Evolutionary conservation across 2,888 invertebrate genomes (phyloP).

Genomic region (Rhaphigaster nebulosa): DNA sequence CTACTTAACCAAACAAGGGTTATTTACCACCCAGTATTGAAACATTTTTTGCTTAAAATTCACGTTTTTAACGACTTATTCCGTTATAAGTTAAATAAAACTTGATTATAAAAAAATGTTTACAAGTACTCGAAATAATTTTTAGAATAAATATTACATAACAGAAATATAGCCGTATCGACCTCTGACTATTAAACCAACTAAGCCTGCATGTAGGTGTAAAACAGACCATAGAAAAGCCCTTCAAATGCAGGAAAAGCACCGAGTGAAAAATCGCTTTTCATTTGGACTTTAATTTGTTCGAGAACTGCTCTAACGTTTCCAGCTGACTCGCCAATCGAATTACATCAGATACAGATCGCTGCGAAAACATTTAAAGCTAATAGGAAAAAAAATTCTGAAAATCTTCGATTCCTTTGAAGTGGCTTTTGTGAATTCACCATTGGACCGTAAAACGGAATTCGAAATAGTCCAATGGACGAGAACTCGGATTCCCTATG

Average conservation of each 20-base stretch:
- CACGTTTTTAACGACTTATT: too few relatives aligned
- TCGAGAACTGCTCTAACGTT: neutral
- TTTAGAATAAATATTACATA: too few relatives aligned
- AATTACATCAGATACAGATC: slow-evolving; percentile 8
- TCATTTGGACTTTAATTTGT: neutral
- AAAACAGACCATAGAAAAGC: neutral
- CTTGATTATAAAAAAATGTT: too few relatives aligned
- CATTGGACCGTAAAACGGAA: neutral
- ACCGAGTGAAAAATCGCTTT: neutral
- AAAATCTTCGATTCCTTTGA: neutral
- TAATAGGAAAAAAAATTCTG: neutral
- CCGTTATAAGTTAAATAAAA: too few relatives aligned
- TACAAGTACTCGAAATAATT: too few relatives aligned
- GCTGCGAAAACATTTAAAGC: neutral
- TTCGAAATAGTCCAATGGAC: neutral
- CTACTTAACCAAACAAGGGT: too few relatives aligned
- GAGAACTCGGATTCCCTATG: neutral
- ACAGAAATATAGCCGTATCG: too few relatives aligned
- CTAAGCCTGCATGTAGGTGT: too few relatives aligned
- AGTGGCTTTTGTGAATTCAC: neutral
- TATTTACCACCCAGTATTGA: too few relatives aligned
- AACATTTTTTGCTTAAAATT: too few relatives aligned
- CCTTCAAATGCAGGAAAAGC: neutral
- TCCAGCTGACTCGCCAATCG: neutral
- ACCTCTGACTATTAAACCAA: too few relatives aligned